These are phyloP conservation scores for Oreotragus oreotragus DNA, from an alignment of 2,113 vertebrate genomes.

Conservation along the genomic window DNA sequence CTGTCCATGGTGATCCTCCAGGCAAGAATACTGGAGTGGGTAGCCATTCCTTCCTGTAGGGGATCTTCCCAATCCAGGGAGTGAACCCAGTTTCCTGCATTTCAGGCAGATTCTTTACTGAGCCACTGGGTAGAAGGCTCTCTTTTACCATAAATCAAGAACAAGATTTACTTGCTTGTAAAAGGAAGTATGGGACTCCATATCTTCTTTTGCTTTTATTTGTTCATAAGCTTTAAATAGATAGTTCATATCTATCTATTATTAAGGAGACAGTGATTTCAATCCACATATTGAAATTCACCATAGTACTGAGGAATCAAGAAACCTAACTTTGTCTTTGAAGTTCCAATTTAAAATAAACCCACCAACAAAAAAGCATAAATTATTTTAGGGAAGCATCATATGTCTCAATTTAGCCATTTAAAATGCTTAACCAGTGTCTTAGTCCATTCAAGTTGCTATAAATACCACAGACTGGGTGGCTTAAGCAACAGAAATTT, in stretches of 20 bases:
- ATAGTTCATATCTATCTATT: not conserved
- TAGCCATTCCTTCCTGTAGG: not conserved
- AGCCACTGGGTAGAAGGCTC: not conserved
- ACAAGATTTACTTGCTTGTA: not conserved
- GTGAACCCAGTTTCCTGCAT: not conserved
- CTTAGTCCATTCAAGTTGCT: not conserved
- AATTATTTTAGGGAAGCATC: not conserved
- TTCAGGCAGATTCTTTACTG: not conserved
- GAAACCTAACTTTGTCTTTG: not conserved
- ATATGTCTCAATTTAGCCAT: not conserved
- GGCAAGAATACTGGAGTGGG: not conserved
- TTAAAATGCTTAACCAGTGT: not conserved
- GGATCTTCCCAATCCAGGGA: not conserved
- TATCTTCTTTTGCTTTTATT: not conserved
- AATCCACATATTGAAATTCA: not conserved
- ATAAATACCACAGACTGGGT: not conserved
- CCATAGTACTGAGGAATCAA: not conserved
- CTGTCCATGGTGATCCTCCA: not conserved
- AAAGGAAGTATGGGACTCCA: not conserved
- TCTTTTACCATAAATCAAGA: not conserved
- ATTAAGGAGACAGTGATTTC: not conserved
- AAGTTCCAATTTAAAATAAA: slow-evolving; percentile 6
- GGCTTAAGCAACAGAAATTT: not conserved
- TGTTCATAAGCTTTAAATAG: not conserved
- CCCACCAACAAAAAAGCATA: not conserved